phyloP scores from a whole-genome alignment of 2,113 vertebrate genomes.

The Eupsittula cactorum region DNA sequence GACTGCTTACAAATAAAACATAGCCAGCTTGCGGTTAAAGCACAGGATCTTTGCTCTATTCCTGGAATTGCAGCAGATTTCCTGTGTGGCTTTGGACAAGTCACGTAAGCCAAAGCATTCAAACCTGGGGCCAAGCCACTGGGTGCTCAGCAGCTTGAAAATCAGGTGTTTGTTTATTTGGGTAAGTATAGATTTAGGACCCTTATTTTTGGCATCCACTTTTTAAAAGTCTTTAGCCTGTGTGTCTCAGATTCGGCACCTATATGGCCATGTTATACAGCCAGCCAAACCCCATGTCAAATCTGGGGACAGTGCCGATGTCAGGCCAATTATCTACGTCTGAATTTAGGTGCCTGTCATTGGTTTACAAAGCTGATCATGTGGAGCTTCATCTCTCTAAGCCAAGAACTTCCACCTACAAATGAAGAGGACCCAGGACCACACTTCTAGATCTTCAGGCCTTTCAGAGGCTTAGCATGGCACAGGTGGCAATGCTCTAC shows the following conservation, averaged over 20 bases:
- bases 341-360: not conserved
- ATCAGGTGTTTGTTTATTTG: constrained; percentile 34
- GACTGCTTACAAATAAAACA: not conserved
- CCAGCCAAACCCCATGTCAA: not conserved
- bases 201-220: not conserved
- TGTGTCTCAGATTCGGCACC: not conserved
- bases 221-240: not conserved
- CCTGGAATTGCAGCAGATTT: constrained; percentile 58
- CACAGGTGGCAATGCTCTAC: not conserved
- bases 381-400: not conserved
- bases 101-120: constrained; percentile 37
- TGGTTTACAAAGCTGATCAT: not conserved
- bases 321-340: fast-evolving
- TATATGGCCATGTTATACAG: not conserved
- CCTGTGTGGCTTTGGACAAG: constrained; percentile 46
- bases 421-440: not conserved
- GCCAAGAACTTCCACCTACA: not conserved
- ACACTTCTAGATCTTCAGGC: not conserved
- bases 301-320: not conserved
- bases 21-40: not conserved
- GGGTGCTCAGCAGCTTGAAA: constrained; percentile 1
- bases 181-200: not conserved
- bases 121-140: constrained; percentile 21
- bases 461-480: not conserved
- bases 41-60: constrained; percentile 16